Base-by-base conservation (phyloP, 2,888 invertebrate genomes). In the Timandra comae region DNA sequence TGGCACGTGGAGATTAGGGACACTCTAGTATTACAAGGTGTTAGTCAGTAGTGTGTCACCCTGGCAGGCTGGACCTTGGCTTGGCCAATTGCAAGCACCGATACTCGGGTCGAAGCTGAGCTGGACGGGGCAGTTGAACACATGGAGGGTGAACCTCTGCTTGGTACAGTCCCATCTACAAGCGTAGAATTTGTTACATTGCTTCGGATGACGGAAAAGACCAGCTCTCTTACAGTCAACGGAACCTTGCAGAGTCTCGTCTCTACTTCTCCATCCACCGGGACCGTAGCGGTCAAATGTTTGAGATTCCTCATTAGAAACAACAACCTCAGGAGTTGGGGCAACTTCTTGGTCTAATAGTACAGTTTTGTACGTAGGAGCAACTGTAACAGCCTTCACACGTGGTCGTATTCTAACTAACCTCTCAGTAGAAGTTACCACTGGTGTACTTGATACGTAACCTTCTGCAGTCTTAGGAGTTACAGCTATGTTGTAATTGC, bases 81-180 rank as follows among this genome's bases (percentile, higher is more conserved):
- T 92, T 1, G 93, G 93, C 92, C 93, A 93, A 68, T 93, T 93
- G 56, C 94, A 94, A 28, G 93, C 94, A n/a, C 91, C 90, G 51
- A 92, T 84, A 34, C 80, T 88, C 10, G 89, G 88, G 64, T 94
- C 93, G 56, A 93, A 94, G 28, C 92, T 92, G 29, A 94, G 78
- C 61, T 92, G 92, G 7, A 94, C 88, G 0, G 93, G 93, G 56
- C 93, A 94, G 59, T 93, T 91, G 69, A 93, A 93, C 1, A 91
- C 88, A 57, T 92, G 91, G 4, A 94, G 84, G 1, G 92, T 92
- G 64, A 90, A 94, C 50, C 89, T 88, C 49, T 92, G 89, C 59
- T 93, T 91, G 61, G 89, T 91, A 43, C 90, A 88, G 64, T 94
- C 93, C 92, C 92, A 94, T 68, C 91, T 88, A 64, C 93, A 94